Conservation (phyloP, 2,797 vertebrate species). For the Avahi laniger region DNA sequence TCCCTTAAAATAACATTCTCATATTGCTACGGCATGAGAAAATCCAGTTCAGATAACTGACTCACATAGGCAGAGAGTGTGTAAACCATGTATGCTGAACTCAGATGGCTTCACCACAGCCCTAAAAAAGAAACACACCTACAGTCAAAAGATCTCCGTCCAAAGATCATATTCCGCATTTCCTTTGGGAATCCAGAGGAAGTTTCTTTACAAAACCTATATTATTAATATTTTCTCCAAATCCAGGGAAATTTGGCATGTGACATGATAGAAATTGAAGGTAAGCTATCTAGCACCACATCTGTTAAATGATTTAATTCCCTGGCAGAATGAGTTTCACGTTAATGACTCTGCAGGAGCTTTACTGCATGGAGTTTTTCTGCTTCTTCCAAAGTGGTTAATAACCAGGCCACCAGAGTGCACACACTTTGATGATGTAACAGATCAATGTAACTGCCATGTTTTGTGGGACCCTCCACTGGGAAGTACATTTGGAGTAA, state of each 20-base stretch:
- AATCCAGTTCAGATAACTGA: constrained; percentile 3
- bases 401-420: neutral
- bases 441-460: neutral
- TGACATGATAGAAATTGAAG: constrained; percentile 1
- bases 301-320: neutral
- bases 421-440: neutral
- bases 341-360: neutral
- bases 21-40: neutral
- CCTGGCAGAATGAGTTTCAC: neutral
- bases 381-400: neutral
- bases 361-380: neutral
- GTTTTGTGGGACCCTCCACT: neutral
- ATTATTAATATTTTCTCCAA: constrained; percentile 7
- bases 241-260: neutral
- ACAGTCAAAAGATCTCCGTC: neutral
- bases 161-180: constrained; percentile 35
- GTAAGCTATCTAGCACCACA: neutral
- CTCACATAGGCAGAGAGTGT: neutral
- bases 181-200: constrained; percentile 53
- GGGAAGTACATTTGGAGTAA: neutral
- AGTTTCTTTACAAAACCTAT: neutral
- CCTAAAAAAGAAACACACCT: neutral
- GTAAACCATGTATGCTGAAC: neutral
- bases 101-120: neutral
- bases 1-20: constrained; percentile 1